Evolutionary conservation across 2,888 invertebrate genomes (phyloP).

Genomic region (Lucinisca nassula): DNA sequence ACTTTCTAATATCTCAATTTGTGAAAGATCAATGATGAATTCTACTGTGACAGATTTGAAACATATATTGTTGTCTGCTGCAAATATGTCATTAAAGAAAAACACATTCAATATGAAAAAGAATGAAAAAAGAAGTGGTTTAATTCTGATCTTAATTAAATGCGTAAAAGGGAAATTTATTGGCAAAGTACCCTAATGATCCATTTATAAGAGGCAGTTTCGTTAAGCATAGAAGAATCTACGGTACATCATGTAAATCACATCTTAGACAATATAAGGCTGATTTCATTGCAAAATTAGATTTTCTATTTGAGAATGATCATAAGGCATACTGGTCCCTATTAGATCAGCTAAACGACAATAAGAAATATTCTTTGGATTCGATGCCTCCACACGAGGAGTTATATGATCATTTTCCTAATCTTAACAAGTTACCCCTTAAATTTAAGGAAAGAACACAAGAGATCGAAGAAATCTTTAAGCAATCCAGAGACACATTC

Average conservation of each 20-base stretch:
- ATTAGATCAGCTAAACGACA: neutral
- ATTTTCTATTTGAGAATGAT: neutral
- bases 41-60: neutral
- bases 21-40: neutral
- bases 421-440: neutral
- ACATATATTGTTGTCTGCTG: neutral
- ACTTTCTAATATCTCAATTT: neutral
- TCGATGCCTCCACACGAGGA: neutral
- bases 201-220: neutral
- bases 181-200: slow-evolving; percentile 13
- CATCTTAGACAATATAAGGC: neutral
- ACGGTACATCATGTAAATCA: neutral
- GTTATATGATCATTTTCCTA: neutral
- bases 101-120: neutral
- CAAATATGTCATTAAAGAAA: neutral
- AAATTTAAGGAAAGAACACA: neutral
- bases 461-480: neutral
- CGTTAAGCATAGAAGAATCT: slow-evolving; percentile 7
- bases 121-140: neutral
- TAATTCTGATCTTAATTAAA: neutral
- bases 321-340: neutral
- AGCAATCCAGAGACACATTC: neutral
- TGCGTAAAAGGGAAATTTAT: neutral
- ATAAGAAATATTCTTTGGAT: neutral
- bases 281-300: neutral